Conservation (phyloP, 1,140 invertebrate genomes). For the Calephelis virginiensis region DNA sequence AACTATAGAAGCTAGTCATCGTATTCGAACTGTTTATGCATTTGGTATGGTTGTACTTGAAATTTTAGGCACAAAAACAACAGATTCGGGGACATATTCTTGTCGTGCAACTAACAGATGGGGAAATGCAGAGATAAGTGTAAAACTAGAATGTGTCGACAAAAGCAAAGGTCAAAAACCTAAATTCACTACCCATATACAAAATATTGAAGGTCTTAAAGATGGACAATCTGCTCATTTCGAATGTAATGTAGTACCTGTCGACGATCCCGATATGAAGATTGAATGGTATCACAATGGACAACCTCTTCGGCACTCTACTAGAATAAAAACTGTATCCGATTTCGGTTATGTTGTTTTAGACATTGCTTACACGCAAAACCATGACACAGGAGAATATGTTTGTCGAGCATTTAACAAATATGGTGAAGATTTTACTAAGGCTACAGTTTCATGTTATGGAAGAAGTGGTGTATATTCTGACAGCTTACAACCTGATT, state of each 20-base stretch:
- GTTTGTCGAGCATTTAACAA: conserved; percentile 93
- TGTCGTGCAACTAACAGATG: conserved; percentile 93
- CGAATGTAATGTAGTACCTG: conserved; percentile 93
- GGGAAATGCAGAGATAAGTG: conserved; percentile 91
- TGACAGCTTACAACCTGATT: conserved; percentile 96
- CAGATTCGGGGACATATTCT: conserved; percentile 92
- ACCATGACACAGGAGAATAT: conserved; percentile 96
- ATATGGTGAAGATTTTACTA: conserved; percentile 93
- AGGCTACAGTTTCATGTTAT: conserved; percentile 89
- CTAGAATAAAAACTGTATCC: conserved; percentile 94
- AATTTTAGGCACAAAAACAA: conserved; percentile 92
- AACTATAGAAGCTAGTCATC: conserved; percentile 91
- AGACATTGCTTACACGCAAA: conserved; percentile 96
- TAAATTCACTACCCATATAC: conserved; percentile 90
- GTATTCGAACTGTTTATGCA: conserved; percentile 93
- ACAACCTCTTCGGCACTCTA: conserved; percentile 90
- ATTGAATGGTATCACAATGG: conserved; percentile 98
- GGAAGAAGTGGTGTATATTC: conserved; percentile 94
- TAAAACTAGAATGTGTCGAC: conserved; percentile 90
- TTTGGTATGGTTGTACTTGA: conserved; percentile 97
- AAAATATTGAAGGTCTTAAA: conserved; percentile 90
- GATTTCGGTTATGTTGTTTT: conserved; percentile 98
- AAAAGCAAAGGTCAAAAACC: conserved; percentile 91
- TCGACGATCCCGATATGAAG: conserved; percentile 95
- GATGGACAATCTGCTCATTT: conserved; percentile 96